Evolutionary conservation across 2,888 invertebrate species (phyloP).

Genomic region (Sesia apiformis): DNA sequence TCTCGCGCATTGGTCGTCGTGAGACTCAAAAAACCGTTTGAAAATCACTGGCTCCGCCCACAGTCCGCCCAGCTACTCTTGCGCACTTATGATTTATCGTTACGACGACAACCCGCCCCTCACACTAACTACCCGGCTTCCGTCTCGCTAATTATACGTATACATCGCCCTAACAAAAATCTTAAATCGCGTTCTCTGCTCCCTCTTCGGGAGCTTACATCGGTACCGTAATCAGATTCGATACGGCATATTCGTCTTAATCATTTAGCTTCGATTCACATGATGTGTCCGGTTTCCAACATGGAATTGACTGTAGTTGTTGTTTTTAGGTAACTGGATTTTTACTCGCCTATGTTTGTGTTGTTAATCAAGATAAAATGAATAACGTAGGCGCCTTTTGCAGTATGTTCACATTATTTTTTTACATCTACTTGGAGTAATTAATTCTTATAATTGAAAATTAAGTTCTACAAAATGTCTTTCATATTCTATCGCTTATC

Average conservation of each 20-base stretch:
- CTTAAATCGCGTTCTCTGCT: conserved; percentile 48
- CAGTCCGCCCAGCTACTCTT: conserved; percentile 60
- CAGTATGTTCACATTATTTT: too few species aligned
- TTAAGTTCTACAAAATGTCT: too few species aligned
- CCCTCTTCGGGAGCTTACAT: conserved; percentile 39
- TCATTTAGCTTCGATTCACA: conserved; percentile 27
- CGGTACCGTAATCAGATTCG: conserved; percentile 39
- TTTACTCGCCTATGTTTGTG: too few species aligned
- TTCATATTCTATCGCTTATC: too few species aligned
- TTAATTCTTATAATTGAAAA: too few species aligned
- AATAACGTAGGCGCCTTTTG: too few species aligned
- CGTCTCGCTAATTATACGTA: conserved; percentile 62
- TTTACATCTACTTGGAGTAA: too few species aligned
- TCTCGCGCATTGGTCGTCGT: conserved; percentile 60
- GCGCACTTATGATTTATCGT: conserved; percentile 72
- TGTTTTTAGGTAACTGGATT: too few species aligned
- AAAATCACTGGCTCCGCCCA: conserved; percentile 70
- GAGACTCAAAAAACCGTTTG: conserved; percentile 71
- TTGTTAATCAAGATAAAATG: too few species aligned
- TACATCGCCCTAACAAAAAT: conserved; percentile 47
- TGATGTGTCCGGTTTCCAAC: conserved; percentile 18
- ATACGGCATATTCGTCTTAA: conserved; percentile 41
- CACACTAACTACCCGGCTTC: conserved; percentile 62
- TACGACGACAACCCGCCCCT: conserved; percentile 66
- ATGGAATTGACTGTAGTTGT: too few species aligned